Evolutionary conservation across 2,113 vertebrate species (phyloP).

Genomic region (Pleuronectes platessa): DNA sequence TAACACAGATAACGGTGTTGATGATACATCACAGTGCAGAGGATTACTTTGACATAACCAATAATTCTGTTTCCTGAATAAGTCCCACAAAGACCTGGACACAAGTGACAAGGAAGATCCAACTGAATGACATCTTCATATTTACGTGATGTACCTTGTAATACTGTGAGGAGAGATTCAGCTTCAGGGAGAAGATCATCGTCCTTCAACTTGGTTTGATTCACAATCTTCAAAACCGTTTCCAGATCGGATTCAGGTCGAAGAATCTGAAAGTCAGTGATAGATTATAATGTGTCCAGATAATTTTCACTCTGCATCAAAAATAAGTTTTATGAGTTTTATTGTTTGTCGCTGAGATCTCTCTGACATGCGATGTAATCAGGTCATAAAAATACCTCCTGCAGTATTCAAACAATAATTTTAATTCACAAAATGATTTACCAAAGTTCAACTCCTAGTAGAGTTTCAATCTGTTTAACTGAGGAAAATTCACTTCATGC

Average conservation of each 20-base stretch:
- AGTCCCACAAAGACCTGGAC: neutral
- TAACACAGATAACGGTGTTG: conserved; percentile 28
- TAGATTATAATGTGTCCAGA: neutral
- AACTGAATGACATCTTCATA: neutral
- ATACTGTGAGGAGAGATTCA: conserved; percentile 76
- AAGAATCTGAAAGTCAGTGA: conserved; percentile 10
- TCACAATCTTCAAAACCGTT: conserved; percentile 75
- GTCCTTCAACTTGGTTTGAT: conserved; percentile 70
- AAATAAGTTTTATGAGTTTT: too few species aligned
- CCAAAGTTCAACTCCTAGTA: neutral
- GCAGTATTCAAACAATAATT: conserved; percentile 4
- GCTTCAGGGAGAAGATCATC: conserved; percentile 81
- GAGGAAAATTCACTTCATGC: conserved; percentile 17
- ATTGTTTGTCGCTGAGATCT: too few species aligned
- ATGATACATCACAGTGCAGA: neutral
- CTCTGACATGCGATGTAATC: neutral
- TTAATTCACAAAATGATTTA: neutral
- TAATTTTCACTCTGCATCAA: too few species aligned
- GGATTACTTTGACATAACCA: neutral
- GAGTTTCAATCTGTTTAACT: conserved; percentile 12
- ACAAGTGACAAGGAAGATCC: neutral
- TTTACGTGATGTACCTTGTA: conserved; percentile 75
- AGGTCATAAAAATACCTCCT: neutral
- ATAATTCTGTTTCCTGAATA: conserved; percentile 1
- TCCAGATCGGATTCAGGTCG: conserved; percentile 76